Percentiles rank a stretch among this genome's conserved stretches.
These are phyloP conservation scores for Gymnothorax javanicus DNA, from an alignment of 2,797 vertebrate genomes.

Conservation along the genomic window DNA sequence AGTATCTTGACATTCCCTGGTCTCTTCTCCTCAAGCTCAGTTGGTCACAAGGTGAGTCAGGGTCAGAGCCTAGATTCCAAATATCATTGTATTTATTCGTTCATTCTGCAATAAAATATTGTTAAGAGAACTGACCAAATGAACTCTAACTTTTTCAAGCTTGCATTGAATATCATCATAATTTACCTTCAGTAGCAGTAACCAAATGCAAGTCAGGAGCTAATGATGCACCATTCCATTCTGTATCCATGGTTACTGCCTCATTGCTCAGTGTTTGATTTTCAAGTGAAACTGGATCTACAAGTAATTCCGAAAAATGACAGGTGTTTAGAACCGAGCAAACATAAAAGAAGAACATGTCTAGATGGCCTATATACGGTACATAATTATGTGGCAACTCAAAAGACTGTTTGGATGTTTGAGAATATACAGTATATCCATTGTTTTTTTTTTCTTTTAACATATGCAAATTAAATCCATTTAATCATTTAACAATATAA, in stretches of 20 bases:
- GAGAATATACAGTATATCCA: neutral
- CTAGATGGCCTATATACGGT: neutral
- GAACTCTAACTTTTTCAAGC: neutral
- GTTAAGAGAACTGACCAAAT: too few relatives aligned
- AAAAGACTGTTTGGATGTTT: neutral
- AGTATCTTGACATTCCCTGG: too few relatives aligned
- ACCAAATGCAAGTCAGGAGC: neutral
- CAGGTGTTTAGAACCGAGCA: neutral
- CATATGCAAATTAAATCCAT: neutral
- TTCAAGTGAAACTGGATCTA: neutral
- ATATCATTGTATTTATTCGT: too few relatives aligned
- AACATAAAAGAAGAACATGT: neutral
- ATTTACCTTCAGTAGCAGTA: slow-evolving; percentile 15
- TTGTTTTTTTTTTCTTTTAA: neutral
- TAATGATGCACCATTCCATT: neutral
- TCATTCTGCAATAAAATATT: too few relatives aligned
- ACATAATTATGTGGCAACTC: too few relatives aligned
- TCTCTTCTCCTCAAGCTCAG: too few relatives aligned
- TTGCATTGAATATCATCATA: neutral
- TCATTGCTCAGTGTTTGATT: slow-evolving; percentile 17
- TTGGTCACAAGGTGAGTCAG: too few relatives aligned
- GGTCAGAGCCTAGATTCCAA: too few relatives aligned
- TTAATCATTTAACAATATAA: neutral
- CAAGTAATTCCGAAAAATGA: neutral
- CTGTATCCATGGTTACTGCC: neutral